Base-by-base conservation (phyloP, 2,113 vertebrate genomes). In the Lucifuga dentata region DNA sequence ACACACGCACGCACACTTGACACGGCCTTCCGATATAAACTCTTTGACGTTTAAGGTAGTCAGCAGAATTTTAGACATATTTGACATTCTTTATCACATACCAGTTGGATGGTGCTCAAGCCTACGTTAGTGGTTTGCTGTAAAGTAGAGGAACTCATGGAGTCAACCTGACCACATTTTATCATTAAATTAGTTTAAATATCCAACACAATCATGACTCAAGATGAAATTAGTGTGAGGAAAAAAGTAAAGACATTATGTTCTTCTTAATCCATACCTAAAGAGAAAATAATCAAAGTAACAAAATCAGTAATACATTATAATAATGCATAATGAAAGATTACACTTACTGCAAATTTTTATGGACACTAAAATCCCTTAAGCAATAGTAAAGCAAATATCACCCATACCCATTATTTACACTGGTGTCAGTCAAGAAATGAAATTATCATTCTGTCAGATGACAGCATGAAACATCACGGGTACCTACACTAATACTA, bases 21-120 rank as follows among this genome's bases (percentile, higher is more conserved):
- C 15, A 2, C 6, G 29, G 36, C 59, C 52, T 21, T 2, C 39
- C 53, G 50, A 76, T 41, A 43, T 36, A 20, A 15, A 55, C 33
- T 48, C 13, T 55, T 9, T 41, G 64, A 72, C 73, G 66, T 80
- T 78, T 74, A 29, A 63, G 73, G 73, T 57, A 77, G 70, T 75
- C 68, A 50, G 64, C 64, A 58, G 68, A 63, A 52, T 32, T 75
- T 52, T 35, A 36, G 44, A 78, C 55, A 65, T 17, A 52, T 61
- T 41, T 68, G 39, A 65, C 52, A 51, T 20, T 20, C 39, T 57
- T 69, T 76, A 44, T 56, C 55, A 71, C 72, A 67, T 17, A 65
- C 58, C 48, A 36, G 10, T 44, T n/a, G 13, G 55, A 64, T 3
- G 5, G 36, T 8, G 61, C 60, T 73, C 48, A 13, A 16, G 66